Conservation (phyloP, 2,797 vertebrate species). For the Picus viridis region DNA sequence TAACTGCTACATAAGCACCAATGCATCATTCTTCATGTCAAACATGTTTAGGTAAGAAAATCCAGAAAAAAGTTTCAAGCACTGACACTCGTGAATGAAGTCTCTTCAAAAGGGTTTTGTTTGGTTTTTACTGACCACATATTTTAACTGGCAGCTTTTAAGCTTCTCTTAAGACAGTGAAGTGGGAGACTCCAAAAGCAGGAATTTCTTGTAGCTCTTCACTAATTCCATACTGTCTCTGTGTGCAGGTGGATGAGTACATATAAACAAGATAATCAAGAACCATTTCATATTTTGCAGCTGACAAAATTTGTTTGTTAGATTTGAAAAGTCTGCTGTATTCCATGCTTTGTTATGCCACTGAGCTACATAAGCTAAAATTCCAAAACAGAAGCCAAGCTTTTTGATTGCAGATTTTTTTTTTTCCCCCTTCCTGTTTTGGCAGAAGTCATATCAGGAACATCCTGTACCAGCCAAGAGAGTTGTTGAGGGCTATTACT, state of each 20-base stretch:
- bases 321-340: constrained; percentile 27
- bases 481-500: not conserved
- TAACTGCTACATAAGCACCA: not conserved
- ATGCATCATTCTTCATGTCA: not conserved
- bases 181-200: not conserved
- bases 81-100: not conserved
- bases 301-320: constrained; percentile 38
- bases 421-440: constrained; percentile 54
- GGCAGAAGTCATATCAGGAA: constrained; percentile 54
- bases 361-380: constrained; percentile 45
- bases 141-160: not conserved
- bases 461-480: constrained; percentile 52
- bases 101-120: not conserved
- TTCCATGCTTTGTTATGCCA: constrained; percentile 38
- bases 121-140: not conserved
- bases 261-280: not conserved
- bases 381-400: constrained; percentile 53
- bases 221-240: not conserved
- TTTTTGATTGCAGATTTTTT: constrained; percentile 29
- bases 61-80: not conserved
- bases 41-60: not conserved
- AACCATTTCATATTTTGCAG: constrained; percentile 10
- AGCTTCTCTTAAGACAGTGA: not conserved
- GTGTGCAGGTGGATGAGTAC: not conserved
- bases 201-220: not conserved